Evolutionary conservation across 1,140 invertebrate species (phyloP).

Genomic region (Lithobius niger): DNA sequence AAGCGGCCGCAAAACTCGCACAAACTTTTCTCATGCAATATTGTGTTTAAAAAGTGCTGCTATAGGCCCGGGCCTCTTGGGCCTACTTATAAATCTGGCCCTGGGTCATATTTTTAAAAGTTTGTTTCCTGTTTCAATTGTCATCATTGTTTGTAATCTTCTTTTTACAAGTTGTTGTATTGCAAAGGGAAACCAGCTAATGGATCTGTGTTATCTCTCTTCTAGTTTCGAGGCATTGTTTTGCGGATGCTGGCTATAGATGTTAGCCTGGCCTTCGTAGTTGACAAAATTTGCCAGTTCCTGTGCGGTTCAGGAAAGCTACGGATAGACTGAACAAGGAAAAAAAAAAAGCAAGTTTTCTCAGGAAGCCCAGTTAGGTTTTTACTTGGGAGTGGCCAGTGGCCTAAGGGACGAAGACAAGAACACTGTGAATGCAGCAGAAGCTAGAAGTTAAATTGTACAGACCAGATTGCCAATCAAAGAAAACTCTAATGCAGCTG

Average conservation of each 20-base stretch:
- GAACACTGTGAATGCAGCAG: too few relatives aligned
- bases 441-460: too few relatives aligned
- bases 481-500: too few relatives aligned
- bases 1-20: background rate
- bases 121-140: too few relatives aligned
- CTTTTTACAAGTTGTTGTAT: background rate
- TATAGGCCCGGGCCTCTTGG: background rate
- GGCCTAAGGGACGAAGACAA: too few relatives aligned
- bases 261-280: constrained; percentile 61
- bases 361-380: too few relatives aligned
- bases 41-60: background rate
- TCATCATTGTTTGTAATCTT: too few relatives aligned
- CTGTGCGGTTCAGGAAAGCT: constrained; percentile 69
- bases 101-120: background rate
- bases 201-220: constrained; percentile 32
- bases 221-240: constrained; percentile 71
- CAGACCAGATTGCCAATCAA: too few relatives aligned
- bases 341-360: too few relatives aligned
- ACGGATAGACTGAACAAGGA: constrained; percentile 11
- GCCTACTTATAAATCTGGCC: background rate
- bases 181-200: background rate
- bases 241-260: constrained; percentile 64
- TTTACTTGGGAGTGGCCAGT: too few relatives aligned
- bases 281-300: constrained; percentile 73
- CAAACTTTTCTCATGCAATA: background rate